Percentiles rank a stretch among this genome's conserved stretches.
phyloP scores from a whole-genome alignment of 1,140 invertebrate species.

The Pectinophora gossypiella region DNA sequence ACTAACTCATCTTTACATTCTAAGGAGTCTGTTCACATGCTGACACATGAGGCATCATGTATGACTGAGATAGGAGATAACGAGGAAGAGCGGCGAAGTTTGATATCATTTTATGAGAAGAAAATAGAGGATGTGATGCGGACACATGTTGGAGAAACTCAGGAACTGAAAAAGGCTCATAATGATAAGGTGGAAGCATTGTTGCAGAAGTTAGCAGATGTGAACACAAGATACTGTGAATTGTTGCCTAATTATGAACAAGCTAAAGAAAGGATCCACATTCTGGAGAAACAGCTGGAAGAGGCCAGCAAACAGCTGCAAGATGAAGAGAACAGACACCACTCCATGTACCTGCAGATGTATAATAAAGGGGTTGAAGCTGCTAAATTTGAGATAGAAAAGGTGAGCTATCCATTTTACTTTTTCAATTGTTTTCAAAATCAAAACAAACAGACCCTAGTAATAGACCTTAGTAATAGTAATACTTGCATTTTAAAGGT shows the following conservation, averaged over 20 bases:
- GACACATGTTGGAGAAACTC: constrained; percentile 81
- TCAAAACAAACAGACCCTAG: no score
- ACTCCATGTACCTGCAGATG: constrained; percentile 88
- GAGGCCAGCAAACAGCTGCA: constrained; percentile 79
- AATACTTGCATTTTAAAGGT: no score
- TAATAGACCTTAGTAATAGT: no score
- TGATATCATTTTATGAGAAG: constrained; percentile 83
- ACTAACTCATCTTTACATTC: constrained; percentile 83
- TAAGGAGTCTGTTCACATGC: constrained; percentile 79
- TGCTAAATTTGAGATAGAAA: constrained; percentile 82
- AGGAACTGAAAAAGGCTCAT: constrained; percentile 84
- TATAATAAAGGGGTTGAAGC: constrained; percentile 88
- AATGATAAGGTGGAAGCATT: constrained; percentile 88
- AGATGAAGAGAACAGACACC: constrained; percentile 85
- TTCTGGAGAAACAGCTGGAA: constrained; percentile 82
- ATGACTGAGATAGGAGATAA: constrained; percentile 70
- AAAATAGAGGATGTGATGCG: constrained; percentile 84
- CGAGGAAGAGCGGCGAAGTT: constrained; percentile 79
- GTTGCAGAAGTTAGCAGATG: constrained; percentile 85
- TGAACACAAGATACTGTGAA: constrained; percentile 84
- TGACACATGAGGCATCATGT: constrained; percentile 75
- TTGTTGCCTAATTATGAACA: constrained; percentile 81
- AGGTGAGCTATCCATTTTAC: constrained; percentile 29
- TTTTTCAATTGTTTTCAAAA: no score
- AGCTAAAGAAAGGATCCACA: constrained; percentile 80